These are phyloP conservation scores for Peromyscus maniculatus DNA, from an alignment of 2,113 vertebrate genomes.

Conservation along the genomic window DNA sequence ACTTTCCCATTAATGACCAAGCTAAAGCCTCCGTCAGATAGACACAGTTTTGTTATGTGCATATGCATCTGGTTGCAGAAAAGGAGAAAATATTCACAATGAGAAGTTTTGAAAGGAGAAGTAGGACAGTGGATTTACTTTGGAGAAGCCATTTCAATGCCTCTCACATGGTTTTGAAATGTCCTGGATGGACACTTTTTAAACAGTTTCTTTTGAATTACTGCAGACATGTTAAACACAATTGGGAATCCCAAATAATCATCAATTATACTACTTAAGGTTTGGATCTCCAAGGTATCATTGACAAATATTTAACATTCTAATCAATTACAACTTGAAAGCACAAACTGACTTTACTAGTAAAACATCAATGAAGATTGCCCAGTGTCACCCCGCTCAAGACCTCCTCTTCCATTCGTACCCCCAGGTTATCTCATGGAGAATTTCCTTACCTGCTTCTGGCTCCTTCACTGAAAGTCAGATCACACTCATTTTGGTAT, in stretches of 20 bases:
- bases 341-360: background rate
- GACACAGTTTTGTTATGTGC: background rate
- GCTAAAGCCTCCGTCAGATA: background rate
- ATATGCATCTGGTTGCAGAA: background rate
- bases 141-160: slow-evolving; percentile 2
- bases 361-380: background rate
- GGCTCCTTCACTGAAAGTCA: background rate
- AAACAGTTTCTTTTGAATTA: slow-evolving; percentile 29
- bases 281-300: background rate
- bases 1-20: background rate
- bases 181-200: background rate
- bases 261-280: background rate
- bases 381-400: background rate
- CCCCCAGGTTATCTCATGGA: accelerated
- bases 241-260: background rate
- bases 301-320: background rate
- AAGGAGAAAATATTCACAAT: background rate
- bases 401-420: accelerated
- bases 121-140: background rate
- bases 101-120: background rate
- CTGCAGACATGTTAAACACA: background rate
- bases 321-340: background rate
- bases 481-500: background rate
- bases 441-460: slow-evolving; percentile 62
- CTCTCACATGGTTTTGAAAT: background rate